A percentile compares a stretch with the other conserved stretches of the same genome.
These are phyloP conservation scores for cat (Felis catus) DNA, from an alignment of 2,113 vertebrate species.

Conservation along the genomic window DNA sequence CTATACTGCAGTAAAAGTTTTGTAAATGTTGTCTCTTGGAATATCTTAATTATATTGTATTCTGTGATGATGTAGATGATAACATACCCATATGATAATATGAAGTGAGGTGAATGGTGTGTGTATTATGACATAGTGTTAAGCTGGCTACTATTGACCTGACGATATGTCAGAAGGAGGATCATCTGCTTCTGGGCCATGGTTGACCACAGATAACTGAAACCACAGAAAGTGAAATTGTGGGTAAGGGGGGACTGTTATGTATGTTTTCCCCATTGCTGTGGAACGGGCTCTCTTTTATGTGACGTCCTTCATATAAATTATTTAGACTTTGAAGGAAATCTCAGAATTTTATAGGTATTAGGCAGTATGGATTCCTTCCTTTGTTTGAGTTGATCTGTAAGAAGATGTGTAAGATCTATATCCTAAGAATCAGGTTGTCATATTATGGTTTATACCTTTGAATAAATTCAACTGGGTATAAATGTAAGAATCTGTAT, in stretches of 20 bases:
- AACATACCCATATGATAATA: neutral
- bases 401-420: constrained; percentile 16
- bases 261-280: neutral
- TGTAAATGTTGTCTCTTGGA: neutral
- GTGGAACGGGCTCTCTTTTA: neutral
- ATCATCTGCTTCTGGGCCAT: neutral
- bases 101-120: neutral
- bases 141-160: neutral
- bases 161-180: neutral
- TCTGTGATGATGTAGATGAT: neutral
- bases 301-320: neutral
- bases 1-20: neutral
- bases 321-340: constrained; percentile 20
- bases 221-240: neutral
- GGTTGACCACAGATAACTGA: neutral
- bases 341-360: constrained; percentile 44
- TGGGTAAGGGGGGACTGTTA: neutral
- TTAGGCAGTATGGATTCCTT: constrained; percentile 5
- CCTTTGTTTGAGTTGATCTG: neutral
- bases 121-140: neutral
- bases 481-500: constrained; percentile 32
- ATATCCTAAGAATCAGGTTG: constrained; percentile 16
- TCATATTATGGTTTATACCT: neutral
- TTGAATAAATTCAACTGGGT: constrained; percentile 43
- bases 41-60: neutral